Percentiles rank a stretch among this genome's conserved stretches.
phyloP scores from a whole-genome alignment of 2,797 vertebrate genomes.

The Arctocebus calabarensis region DNA sequence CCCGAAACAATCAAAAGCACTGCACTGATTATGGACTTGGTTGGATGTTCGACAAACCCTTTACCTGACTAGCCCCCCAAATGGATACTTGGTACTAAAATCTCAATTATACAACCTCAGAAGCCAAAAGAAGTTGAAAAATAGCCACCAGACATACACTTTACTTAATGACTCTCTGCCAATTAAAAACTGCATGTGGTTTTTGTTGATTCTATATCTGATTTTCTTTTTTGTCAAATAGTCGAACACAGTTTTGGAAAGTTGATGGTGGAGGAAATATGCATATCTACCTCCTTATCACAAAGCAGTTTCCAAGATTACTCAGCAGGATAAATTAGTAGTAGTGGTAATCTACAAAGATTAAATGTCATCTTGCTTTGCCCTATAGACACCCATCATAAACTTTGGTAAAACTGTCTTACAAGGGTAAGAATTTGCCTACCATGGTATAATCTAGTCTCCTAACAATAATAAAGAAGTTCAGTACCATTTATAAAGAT shows the following conservation, averaged over 20 bases:
- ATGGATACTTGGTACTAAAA: conserved; percentile 28
- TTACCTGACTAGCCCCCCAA: neutral
- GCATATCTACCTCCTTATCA: neutral
- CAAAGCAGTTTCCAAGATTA: conserved; percentile 43
- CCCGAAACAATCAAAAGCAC: neutral
- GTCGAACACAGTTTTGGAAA: conserved; percentile 34
- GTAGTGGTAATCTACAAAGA: conserved; percentile 3
- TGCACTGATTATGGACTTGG: conserved; percentile 8
- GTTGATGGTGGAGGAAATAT: conserved; percentile 31
- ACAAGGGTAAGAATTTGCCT: conserved; percentile 55
- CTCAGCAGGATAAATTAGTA: conserved; percentile 32
- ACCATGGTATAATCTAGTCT: conserved; percentile 36
- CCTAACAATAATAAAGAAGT: conserved; percentile 14
- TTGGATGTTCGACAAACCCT: neutral
- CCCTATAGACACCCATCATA: conserved; percentile 15
- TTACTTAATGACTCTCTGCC: conserved; percentile 41
- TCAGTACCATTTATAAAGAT: neutral
- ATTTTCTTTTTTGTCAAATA: conserved; percentile 21
- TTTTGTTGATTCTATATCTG: conserved; percentile 17
- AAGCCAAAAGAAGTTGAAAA: conserved; percentile 36
- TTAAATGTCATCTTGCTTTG: conserved; percentile 39
- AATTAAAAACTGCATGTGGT: conserved; percentile 52
- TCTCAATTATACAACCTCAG: conserved; percentile 13
- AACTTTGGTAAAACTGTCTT: conserved; percentile 47
- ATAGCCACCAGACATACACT: conserved; percentile 20